Conservation (phyloP, 2,797 vertebrate genomes). For the Sebastes diaconus region DNA sequence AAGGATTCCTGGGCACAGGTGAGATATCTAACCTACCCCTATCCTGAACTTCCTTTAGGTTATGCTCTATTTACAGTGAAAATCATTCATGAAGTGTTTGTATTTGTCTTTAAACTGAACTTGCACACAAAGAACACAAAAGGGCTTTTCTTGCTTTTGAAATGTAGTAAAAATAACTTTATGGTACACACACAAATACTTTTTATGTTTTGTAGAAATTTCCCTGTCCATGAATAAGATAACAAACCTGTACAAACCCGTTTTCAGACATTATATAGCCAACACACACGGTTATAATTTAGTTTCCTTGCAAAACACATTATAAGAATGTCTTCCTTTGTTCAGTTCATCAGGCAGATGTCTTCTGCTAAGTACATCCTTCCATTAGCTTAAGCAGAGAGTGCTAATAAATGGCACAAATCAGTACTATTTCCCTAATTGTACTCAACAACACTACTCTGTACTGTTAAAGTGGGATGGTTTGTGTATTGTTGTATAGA, state of each 20-base stretch:
- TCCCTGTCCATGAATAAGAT: neutral
- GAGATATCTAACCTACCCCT: slow-evolving; percentile 61
- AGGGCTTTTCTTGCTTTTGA: neutral
- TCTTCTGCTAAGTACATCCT: neutral
- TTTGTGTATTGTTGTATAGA: neutral
- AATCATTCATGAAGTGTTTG: neutral
- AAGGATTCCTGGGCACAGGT: slow-evolving; percentile 90
- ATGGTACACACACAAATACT: neutral
- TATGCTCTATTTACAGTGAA: neutral
- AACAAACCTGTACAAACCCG: neutral
- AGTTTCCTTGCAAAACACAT: neutral
- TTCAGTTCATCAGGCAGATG: neutral
- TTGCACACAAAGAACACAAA: neutral
- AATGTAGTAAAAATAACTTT: neutral
- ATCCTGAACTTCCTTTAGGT: neutral
- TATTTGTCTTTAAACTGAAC: neutral
- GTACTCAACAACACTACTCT: too few relatives aligned
- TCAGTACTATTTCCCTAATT: neutral
- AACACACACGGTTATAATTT: neutral
- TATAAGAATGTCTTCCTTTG: slow-evolving; percentile 2
- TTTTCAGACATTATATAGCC: neutral
- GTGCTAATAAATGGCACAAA: neutral
- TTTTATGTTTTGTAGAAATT: neutral
- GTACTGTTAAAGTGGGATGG: neutral
- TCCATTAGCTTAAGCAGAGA: neutral